Evolutionary conservation across 1,140 invertebrate species (phyloP).

Genomic region (Steinernema feltiae): DNA sequence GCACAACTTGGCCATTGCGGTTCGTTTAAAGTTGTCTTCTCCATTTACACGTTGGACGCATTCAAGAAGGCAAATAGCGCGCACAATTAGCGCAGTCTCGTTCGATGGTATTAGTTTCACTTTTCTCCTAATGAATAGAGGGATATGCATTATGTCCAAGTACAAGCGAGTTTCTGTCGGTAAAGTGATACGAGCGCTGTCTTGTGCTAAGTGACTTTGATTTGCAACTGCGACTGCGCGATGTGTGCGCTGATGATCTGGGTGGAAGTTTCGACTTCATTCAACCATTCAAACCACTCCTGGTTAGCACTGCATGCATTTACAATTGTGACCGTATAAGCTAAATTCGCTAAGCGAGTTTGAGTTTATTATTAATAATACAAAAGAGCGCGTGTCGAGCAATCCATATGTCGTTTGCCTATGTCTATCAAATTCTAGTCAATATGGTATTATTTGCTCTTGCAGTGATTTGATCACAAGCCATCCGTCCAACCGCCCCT

Average conservation of each 20-base stretch:
- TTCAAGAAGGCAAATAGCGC: background rate
- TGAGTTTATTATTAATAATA: too few species aligned
- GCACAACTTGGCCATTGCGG: too few species aligned
- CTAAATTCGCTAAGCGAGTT: too few species aligned
- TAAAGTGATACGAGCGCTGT: background rate
- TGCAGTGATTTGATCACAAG: background rate
- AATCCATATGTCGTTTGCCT: background rate
- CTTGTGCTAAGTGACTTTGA: background rate
- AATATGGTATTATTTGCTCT: conserved; percentile 12
- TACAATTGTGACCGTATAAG: too few species aligned
- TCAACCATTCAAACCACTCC: too few species aligned
- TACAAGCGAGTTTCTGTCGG: background rate
- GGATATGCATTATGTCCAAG: background rate
- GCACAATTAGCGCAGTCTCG: background rate
- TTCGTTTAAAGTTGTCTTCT: background rate
- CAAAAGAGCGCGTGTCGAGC: too few species aligned
- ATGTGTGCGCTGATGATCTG: too few species aligned
- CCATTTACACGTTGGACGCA: background rate
- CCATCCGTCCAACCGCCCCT: background rate
- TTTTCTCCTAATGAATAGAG: background rate
- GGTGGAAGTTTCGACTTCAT: too few species aligned
- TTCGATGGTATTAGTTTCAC: background rate
- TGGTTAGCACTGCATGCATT: too few species aligned
- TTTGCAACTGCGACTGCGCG: background rate
- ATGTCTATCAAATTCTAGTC: background rate